Percentiles rank a stretch among this genome's conserved stretches.
Evolutionary conservation across 1,140 invertebrate species (phyloP).

Genomic region (Pogonus chalceus): DNA sequence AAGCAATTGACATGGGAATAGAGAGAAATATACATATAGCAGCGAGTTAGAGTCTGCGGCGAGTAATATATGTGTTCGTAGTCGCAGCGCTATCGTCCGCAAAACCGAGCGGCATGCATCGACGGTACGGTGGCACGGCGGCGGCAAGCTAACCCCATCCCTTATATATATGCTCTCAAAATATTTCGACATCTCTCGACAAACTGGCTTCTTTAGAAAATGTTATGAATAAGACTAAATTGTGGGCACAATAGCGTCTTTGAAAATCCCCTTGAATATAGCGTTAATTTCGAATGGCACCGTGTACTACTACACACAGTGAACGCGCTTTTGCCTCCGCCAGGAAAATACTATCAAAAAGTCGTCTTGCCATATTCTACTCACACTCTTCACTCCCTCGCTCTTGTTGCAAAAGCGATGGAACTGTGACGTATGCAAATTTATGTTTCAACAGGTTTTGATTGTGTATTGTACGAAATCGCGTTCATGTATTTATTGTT

Average conservation of each 20-base stretch:
- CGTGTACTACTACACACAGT: no score
- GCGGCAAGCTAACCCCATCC: no score
- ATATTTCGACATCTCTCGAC: conserved; percentile 28
- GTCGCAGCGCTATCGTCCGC: no score
- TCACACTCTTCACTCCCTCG: conserved; percentile 16
- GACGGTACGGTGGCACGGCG: no score
- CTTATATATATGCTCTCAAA: conserved; percentile 24
- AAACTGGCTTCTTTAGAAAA: conserved; percentile 34
- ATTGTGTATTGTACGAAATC: conserved; percentile 25
- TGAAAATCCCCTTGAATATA: conserved; percentile 34
- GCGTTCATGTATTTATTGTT: no score
- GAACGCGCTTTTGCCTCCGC: no score
- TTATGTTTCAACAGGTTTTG: conserved; percentile 25
- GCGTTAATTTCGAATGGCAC: conserved; percentile 33
- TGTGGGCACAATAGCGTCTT: conserved; percentile 35
- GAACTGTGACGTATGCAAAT: conserved; percentile 25
- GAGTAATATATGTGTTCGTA: no score
- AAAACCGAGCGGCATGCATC: no score
- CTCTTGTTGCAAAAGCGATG: conserved; percentile 13
- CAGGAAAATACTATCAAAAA: conserved; percentile 27
- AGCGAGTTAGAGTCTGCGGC: no score
- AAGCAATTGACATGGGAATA: no score
- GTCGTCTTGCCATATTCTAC: conserved; percentile 6
- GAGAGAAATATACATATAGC: no score
- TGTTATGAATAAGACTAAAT: conserved; percentile 35